A percentile compares a stretch with the other conserved stretches of the same genome.
Evolutionary conservation across 1,140 invertebrate genomes (phyloP).

Genomic region (Calliphora vicina): DNA sequence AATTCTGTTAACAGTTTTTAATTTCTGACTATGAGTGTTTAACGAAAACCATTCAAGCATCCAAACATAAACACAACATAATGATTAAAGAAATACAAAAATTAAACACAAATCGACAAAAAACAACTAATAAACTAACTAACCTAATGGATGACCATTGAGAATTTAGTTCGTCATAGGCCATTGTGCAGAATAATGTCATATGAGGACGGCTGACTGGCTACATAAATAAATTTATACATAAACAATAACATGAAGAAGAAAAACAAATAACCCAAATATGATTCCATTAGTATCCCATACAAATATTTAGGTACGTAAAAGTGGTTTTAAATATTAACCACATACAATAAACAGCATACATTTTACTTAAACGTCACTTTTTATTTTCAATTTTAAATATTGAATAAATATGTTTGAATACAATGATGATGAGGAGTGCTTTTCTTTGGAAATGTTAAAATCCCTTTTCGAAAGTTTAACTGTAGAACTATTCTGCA

Average conservation of each 20-base stretch:
- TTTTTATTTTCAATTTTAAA: no score
- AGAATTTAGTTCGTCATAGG: constrained; percentile 4
- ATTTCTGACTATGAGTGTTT: neutral
- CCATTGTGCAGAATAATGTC: constrained; percentile 15
- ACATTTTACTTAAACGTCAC: no score
- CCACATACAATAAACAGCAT: no score
- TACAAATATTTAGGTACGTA: no score
- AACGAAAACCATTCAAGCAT: constrained; percentile 4
- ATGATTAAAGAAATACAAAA: neutral
- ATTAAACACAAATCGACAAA: neutral
- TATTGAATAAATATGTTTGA: no score
- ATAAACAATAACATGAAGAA: neutral
- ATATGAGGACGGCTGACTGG: neutral
- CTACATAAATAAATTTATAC: no score
- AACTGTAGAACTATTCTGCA: no score
- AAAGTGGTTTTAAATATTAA: no score
- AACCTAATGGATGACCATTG: neutral
- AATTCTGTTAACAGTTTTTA: neutral
- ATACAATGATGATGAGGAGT: no score
- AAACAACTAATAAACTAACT: neutral
- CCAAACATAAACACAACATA: neutral
- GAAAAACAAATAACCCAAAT: neutral
- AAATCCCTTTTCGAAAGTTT: no score
- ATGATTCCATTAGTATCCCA: neutral
- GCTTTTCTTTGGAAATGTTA: no score